phyloP scores from a whole-genome alignment of 2,888 invertebrate genomes.

The Stenichneumon culpator region DNA sequence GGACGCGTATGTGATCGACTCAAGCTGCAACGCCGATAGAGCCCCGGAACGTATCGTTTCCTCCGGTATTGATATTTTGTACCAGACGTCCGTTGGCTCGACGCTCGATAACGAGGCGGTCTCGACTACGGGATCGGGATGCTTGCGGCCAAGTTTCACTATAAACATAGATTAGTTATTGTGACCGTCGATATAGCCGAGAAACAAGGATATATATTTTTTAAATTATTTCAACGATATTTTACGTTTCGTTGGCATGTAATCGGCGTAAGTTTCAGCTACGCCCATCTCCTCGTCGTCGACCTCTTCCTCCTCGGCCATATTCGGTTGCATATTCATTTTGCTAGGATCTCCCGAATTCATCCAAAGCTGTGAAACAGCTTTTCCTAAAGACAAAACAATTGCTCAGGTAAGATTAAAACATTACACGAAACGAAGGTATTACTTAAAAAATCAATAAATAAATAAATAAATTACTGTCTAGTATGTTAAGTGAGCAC shows the following conservation, averaged over 20 bases:
- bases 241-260: conserved; percentile 97
- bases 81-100: conserved; percentile 97
- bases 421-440: neutral
- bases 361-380: conserved; percentile 88
- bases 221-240: conserved; percentile 10
- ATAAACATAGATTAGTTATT: neutral
- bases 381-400: conserved; percentile 84
- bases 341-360: conserved; percentile 84
- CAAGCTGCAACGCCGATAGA: conserved; percentile 97
- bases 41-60: conserved; percentile 94
- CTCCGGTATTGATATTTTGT: conserved; percentile 93
- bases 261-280: conserved; percentile 99
- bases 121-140: conserved; percentile 99
- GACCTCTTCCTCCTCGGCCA: conserved; percentile 91
- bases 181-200: conserved; percentile 1
- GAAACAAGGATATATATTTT: conserved; percentile 1
- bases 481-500: conserved; percentile 58
- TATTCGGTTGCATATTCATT: conserved; percentile 81
- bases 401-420: neutral
- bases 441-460: neutral
- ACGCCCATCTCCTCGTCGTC: conserved; percentile 99
- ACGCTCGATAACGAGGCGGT: conserved; percentile 99
- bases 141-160: conserved; percentile 97
- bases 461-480: conserved; percentile 26
- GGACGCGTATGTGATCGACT: conserved; percentile 98